Evolutionary conservation across 2,888 invertebrate species (phyloP), one percentile per base, ranked within the genome.

Genomic region (Candidula unifasciata): DNA sequence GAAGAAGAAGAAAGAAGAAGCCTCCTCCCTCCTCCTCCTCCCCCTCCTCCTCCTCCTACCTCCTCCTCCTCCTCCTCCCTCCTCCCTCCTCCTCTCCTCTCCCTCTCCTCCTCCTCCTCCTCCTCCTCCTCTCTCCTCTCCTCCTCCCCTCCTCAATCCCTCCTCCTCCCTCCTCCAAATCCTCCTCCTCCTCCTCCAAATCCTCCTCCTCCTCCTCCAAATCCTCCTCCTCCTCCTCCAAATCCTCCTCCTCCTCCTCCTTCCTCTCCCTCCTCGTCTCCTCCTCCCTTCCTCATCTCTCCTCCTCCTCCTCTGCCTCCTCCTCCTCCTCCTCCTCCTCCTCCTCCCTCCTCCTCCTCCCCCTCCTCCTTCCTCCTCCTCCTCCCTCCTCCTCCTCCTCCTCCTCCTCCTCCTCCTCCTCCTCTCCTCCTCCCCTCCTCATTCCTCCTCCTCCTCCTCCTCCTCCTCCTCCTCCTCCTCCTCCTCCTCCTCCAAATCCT

Each of bases 271-370:
- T 64, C 33, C 24, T 79, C 79, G 30, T 1, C 64, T 64, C 57
- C 60, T 60, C n/a, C 60, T 60, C n/a, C 27, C 64, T 60, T 60
- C 27, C 73, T 73, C 73, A 10, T 74, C 80, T 57, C 64, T 82
- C 64, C 44, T 0, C 73, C 82, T 82, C 27, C 64, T 64, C 73
- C 64, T 82, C 64, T 44, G 5, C 73, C 18, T n/a, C n/a, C n/a
- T n/a, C 60, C 18, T n/a, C n/a, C n/a, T n/a, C n/a, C n/a, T 18
- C 18, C n/a, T n/a, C 18, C 18, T 18, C 18, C n/a, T 18, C 18
- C n/a, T 18, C 16, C 18, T 18, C n/a, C 18, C 60, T 60, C n/a
- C 60, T 66, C 21, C 69, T 69, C 69, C 54, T 80, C 66, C 44
- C 30, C 3, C 66, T 35, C 44, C 30, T 27, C 27, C 27, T 27